A percentile compares a stretch with the other conserved stretches of the same genome.
Evolutionary conservation across 2,888 invertebrate genomes (phyloP).

Genomic region (Mimachlamys varia): DNA sequence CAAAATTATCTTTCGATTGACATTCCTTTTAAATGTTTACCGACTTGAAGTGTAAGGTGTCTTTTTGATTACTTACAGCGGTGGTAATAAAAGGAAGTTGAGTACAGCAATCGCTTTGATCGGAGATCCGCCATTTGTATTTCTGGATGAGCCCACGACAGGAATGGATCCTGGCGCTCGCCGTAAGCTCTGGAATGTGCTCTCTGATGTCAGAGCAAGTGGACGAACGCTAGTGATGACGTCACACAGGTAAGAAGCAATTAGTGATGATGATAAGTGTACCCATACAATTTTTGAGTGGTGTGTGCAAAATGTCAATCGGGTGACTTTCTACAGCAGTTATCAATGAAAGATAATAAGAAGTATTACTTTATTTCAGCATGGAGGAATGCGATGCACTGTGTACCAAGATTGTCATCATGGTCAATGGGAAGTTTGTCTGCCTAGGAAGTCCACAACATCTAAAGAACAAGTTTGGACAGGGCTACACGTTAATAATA

Average conservation of each 20-base stretch:
- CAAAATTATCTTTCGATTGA: too few species aligned
- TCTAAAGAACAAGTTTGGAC: slow-evolving; percentile 88
- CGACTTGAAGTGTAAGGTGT: neutral
- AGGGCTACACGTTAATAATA: slow-evolving; percentile 86
- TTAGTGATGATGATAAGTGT: too few species aligned
- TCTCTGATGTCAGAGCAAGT: slow-evolving; percentile 83
- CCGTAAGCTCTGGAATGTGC: slow-evolving; percentile 88
- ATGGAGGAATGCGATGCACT: slow-evolving; percentile 95
- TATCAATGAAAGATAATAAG: too few species aligned
- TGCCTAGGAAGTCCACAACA: slow-evolving; percentile 89
- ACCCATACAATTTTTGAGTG: too few species aligned
- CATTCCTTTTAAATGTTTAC: too few species aligned
- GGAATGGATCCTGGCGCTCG: slow-evolving; percentile 92
- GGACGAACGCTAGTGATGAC: slow-evolving; percentile 91
- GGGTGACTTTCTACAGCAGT: too few species aligned
- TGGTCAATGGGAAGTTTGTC: slow-evolving; percentile 88
- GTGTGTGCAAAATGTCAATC: too few species aligned
- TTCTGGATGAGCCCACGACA: slow-evolving; percentile 80
- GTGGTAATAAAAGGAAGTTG: slow-evolving; percentile 78
- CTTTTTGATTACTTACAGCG: slow-evolving; percentile 60
- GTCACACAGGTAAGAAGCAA: slow-evolving; percentile 83
- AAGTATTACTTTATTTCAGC: slow-evolving; percentile 81
- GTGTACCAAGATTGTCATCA: slow-evolving; percentile 89
- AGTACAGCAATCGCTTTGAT: slow-evolving; percentile 78
- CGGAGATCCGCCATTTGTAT: slow-evolving; percentile 77